Conservation (phyloP, 2,797 vertebrate genomes). For the Heliangelus exortis region DNA sequence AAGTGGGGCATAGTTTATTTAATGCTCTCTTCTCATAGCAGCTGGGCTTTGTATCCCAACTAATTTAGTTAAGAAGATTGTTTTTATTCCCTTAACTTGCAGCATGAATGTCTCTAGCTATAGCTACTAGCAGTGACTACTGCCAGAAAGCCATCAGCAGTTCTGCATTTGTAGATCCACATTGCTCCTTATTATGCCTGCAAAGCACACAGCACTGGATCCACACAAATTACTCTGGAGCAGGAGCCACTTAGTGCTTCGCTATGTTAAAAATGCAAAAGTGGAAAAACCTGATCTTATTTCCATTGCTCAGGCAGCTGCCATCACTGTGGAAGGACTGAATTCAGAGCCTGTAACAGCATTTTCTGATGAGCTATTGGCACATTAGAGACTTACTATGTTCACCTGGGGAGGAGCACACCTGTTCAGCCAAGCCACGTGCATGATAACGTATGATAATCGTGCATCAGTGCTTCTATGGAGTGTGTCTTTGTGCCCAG, state of each 20-base stretch:
- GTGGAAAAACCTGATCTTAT: neutral
- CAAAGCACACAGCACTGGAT: neutral
- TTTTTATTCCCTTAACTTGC: conserved; percentile 35
- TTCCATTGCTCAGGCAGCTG: neutral
- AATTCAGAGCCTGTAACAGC: neutral
- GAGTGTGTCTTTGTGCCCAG: neutral
- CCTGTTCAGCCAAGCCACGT: neutral
- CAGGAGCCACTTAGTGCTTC: conserved; percentile 2
- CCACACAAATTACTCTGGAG: conserved; percentile 5
- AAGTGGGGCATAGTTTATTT: neutral
- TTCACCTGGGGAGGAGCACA: conserved; percentile 44
- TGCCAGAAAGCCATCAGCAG: conserved; percentile 18
- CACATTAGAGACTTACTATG: neutral
- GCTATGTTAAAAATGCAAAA: neutral
- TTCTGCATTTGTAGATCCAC: neutral
- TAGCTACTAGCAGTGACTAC: conserved; percentile 7
- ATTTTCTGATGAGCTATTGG: conserved; percentile 29
- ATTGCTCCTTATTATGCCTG: conserved; percentile 18
- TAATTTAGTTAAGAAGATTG: conserved; percentile 33
- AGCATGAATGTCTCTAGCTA: neutral
- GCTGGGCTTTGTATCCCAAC: neutral
- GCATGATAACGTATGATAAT: neutral
- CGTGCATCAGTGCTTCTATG: neutral
- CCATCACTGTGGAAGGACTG: neutral
- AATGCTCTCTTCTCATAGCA: neutral